Conservation (phyloP, 2,113 vertebrate species). For the Cricetomys ansorgei region DNA sequence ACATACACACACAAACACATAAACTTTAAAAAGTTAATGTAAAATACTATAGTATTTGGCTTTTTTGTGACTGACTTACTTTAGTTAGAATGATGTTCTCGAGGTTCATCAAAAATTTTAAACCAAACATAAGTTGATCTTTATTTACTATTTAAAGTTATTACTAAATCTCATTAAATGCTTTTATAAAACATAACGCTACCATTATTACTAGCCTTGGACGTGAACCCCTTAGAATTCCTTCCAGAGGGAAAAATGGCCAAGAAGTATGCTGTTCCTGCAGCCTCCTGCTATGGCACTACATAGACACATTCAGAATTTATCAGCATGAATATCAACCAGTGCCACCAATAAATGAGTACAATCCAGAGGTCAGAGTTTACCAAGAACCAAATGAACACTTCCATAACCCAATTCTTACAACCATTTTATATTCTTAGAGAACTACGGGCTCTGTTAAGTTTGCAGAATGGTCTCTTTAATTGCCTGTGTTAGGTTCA, state of each 20-base stretch:
- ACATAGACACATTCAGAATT: background rate
- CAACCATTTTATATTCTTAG: constrained; percentile 3
- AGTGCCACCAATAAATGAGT: background rate
- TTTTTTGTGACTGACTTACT: background rate
- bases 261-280: background rate
- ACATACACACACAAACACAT: background rate
- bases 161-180: background rate
- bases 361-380: background rate
- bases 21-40: too few species aligned
- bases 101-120: background rate
- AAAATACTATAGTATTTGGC: background rate
- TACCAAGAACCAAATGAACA: background rate
- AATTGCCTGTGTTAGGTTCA: constrained; percentile 43
- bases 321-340: background rate
- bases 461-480: constrained; percentile 42
- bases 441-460: constrained; percentile 34
- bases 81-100: background rate
- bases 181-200: background rate
- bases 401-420: background rate
- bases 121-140: background rate
- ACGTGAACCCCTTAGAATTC: background rate
- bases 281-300: background rate
- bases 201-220: background rate
- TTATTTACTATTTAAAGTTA: background rate
- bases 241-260: background rate